These are phyloP conservation scores for Epinotia demarniana DNA, from an alignment of 2,888 invertebrate species.

Conservation along the genomic window DNA sequence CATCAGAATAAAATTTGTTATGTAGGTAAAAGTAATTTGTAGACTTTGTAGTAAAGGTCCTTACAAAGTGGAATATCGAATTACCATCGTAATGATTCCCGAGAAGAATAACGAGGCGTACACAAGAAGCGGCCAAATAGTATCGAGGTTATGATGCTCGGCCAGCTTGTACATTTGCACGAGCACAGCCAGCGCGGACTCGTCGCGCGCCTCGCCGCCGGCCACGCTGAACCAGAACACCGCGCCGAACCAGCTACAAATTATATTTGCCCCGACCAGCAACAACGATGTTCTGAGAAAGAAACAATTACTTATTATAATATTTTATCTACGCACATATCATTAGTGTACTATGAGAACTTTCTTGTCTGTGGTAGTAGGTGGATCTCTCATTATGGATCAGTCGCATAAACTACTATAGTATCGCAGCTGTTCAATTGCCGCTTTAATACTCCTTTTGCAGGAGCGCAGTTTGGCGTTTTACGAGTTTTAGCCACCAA, in stretches of 20 bases:
- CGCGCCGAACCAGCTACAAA: slow-evolving; percentile 64
- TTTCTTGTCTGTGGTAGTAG: no score
- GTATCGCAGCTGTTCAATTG: background rate
- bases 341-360: no score
- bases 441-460: no score
- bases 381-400: no score
- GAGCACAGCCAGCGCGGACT: slow-evolving; percentile 61
- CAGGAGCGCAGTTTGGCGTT: no score
- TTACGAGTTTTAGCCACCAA: no score
- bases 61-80: slow-evolving; percentile 31
- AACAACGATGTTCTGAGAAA: slow-evolving; percentile 63
- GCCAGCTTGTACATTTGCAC: slow-evolving; percentile 61
- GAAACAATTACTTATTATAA: no score
- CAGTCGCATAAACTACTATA: no score
- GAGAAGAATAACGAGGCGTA: slow-evolving; percentile 64
- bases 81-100: slow-evolving; percentile 71
- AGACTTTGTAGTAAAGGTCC: background rate
- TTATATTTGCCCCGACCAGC: slow-evolving; percentile 60
- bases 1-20: no score
- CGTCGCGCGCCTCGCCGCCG: slow-evolving; percentile 54
- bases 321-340: no score
- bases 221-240: slow-evolving; percentile 70
- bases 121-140: slow-evolving; percentile 64
- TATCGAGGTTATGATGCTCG: slow-evolving; percentile 51
- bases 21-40: background rate